A percentile compares a stretch with the other conserved stretches of the same genome.
These are phyloP conservation scores for Spodoptera littoralis DNA, from an alignment of 2,888 invertebrate genomes.

Conservation along the genomic window DNA sequence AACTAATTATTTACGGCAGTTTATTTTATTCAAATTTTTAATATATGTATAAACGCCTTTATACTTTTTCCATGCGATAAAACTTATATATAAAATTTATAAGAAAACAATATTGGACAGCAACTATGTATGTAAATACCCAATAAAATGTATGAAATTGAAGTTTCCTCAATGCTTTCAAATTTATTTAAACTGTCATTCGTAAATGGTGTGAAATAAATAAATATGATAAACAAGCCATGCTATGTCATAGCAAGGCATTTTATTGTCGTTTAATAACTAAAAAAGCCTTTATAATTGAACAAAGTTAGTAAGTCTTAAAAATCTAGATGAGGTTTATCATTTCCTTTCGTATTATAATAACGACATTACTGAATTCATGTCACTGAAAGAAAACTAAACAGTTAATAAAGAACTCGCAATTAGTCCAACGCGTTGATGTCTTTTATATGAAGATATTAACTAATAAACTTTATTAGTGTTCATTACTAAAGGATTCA, in stretches of 20 bases:
- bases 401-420: no score
- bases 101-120: constrained; percentile 20
- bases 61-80: constrained; percentile 7
- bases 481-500: no score
- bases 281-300: constrained; percentile 11
- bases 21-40: background rate
- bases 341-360: no score
- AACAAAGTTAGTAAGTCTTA: background rate
- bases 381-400: no score
- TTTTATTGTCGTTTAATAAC: constrained; percentile 25
- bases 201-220: constrained; percentile 20
- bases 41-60: no score
- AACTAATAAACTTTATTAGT: no score
- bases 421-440: constrained; percentile 56
- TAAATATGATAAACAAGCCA: constrained; percentile 23
- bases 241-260: background rate
- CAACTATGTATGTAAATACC: constrained; percentile 37
- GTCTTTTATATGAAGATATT: constrained; percentile 59
- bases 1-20: constrained; percentile 26
- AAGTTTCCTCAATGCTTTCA: constrained; percentile 33
- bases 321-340: no score
- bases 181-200: constrained; percentile 15
- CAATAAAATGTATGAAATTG: constrained; percentile 46
- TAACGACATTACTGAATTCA: no score
- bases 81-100: constrained; percentile 20